phyloP scores from a whole-genome alignment of 2,888 invertebrate genomes.

The Globia sparganii region DNA sequence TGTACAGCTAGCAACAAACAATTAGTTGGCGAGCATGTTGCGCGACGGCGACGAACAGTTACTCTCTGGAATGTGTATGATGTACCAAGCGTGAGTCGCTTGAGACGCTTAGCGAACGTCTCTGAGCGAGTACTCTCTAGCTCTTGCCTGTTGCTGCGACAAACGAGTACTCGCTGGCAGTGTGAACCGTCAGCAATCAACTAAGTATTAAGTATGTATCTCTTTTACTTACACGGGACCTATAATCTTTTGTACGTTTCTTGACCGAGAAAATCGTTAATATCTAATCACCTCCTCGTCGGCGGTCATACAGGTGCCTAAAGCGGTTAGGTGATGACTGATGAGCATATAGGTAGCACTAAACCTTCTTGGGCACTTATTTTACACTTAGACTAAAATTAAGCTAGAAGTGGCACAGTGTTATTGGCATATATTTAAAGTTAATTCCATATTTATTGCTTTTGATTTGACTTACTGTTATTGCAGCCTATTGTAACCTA shows the following conservation, averaged over 20 bases:
- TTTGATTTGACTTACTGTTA: slow-evolving; percentile 1
- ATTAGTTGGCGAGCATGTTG: neutral
- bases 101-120: neutral
- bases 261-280: neutral
- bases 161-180: neutral
- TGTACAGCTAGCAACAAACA: neutral
- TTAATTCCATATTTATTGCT: neutral
- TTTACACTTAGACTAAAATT: neutral
- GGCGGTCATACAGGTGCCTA: neutral
- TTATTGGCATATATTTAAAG: too few species aligned
- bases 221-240: neutral
- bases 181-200: neutral
- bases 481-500: neutral
- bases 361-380: neutral
- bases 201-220: neutral
- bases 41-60: neutral
- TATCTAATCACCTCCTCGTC: neutral
- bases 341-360: neutral
- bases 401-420: neutral
- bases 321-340: neutral
- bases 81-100: neutral
- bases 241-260: neutral
- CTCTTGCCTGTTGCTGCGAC: neutral
- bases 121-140: neutral
- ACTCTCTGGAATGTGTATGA: neutral